phyloP scores from a whole-genome alignment of 2,888 invertebrate species.

The Venusia cambrica region DNA sequence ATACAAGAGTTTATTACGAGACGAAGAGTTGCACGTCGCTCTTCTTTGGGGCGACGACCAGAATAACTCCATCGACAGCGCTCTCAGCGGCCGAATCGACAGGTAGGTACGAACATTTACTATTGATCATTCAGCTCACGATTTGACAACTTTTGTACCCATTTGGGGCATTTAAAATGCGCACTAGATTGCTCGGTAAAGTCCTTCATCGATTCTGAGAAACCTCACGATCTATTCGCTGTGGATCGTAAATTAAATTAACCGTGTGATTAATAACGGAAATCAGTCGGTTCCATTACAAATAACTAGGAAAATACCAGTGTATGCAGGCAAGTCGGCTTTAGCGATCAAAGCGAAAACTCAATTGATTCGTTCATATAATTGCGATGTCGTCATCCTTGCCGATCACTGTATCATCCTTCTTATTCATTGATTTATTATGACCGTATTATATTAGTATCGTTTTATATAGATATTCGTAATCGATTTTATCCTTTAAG shows the following conservation, averaged over 20 bases:
- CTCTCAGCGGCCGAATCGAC: conserved; percentile 86
- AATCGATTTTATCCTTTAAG: conserved; percentile 10
- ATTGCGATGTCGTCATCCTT: conserved; percentile 30
- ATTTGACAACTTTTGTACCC: conserved; percentile 8
- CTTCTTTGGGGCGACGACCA: conserved; percentile 86
- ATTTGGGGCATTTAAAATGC: conserved; percentile 17
- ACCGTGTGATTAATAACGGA: conserved; percentile 66
- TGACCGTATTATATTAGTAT: too few relatives aligned
- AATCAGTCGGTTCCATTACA: conserved; percentile 49
- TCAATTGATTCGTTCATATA: conserved; percentile 39
- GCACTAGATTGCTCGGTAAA: conserved; percentile 29
- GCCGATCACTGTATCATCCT: conserved; percentile 15
- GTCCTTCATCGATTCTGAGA: conserved; percentile 23
- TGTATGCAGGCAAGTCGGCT: conserved; percentile 32
- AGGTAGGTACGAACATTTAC: conserved; percentile 65
- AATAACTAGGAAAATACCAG: conserved; percentile 48
- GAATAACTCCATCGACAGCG: conserved; percentile 85
- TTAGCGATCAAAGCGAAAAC: conserved; percentile 33
- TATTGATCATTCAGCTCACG: conserved; percentile 16
- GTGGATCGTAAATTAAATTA: conserved; percentile 61
- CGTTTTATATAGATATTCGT: too few relatives aligned
- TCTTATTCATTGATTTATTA: conserved; percentile 12
- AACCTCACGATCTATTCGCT: conserved; percentile 41
- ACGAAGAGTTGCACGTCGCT: conserved; percentile 89
- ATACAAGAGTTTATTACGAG: conserved; percentile 88